Conservation (phyloP, 2,888 invertebrate genomes). For the Agriopis aurantiaria region DNA sequence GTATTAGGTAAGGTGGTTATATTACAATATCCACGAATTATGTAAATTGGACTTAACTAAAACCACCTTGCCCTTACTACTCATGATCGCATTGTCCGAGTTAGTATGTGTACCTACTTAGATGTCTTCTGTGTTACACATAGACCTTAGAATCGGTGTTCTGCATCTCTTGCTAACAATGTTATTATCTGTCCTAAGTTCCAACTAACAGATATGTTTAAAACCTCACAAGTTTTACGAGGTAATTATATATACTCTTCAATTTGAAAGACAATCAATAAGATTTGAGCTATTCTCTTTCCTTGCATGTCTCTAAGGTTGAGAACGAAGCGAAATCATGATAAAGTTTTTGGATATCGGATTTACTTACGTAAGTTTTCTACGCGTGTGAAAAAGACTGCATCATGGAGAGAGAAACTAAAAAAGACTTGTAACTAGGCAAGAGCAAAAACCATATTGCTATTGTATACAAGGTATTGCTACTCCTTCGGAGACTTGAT, state of each 20-base stretch:
- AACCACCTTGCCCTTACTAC: slow-evolving; percentile 1
- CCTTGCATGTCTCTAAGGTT: slow-evolving; percentile 13
- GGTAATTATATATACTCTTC: background rate
- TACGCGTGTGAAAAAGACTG: slow-evolving; percentile 31
- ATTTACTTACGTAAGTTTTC: slow-evolving; percentile 24
- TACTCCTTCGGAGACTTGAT: slow-evolving; percentile 1
- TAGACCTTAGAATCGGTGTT: background rate
- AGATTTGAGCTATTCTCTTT: slow-evolving; percentile 18
- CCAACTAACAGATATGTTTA: background rate
- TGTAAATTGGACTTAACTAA: background rate
- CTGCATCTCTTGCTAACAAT: background rate
- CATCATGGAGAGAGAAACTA: slow-evolving; percentile 29
- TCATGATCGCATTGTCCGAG: background rate
- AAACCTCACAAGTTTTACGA: background rate
- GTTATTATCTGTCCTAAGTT: background rate
- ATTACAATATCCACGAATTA: too few species aligned
- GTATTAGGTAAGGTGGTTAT: too few species aligned
- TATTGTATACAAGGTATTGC: too few species aligned
- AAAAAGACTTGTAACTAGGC: slow-evolving; percentile 21
- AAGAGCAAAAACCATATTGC: slow-evolving; percentile 20
- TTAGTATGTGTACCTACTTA: background rate
- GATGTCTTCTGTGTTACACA: slow-evolving; percentile 1
- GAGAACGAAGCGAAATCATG: slow-evolving; percentile 5
- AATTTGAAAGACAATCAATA: background rate
- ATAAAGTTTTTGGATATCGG: slow-evolving; percentile 6